A percentile compares a stretch with the other conserved stretches of the same genome.
Evolutionary conservation across 2,113 vertebrate species (phyloP).

Genomic region (Grammomys dolichurus): DNA sequence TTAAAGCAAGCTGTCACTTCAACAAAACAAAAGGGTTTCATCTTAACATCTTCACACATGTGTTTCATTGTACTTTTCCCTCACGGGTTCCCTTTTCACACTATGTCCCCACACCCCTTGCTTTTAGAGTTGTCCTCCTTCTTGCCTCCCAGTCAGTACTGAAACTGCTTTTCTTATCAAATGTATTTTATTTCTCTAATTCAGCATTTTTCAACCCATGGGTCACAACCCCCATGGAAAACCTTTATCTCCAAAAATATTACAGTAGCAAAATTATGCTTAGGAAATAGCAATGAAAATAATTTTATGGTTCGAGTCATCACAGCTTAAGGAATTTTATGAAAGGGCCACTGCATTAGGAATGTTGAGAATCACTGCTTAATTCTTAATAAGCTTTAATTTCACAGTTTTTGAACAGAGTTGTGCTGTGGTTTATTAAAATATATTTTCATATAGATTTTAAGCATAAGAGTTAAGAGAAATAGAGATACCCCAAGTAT

Average conservation of each 20-base stretch:
- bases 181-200: neutral
- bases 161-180: neutral
- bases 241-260: neutral
- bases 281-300: neutral
- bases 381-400: neutral
- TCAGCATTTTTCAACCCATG: neutral
- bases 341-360: neutral
- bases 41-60: neutral
- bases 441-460: neutral
- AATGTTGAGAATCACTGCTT: neutral
- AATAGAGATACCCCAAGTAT: neutral
- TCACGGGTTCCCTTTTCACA: no score
- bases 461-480: neutral
- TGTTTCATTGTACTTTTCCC: neutral
- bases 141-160: neutral
- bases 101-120: neutral
- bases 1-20: neutral
- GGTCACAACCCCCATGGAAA: neutral
- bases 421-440: neutral
- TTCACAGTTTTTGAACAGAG: neutral
- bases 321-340: neutral
- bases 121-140: neutral
- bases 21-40: neutral
- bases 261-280: neutral
- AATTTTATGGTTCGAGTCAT: neutral